Evolutionary conservation across 2,888 invertebrate genomes (phyloP).

Genomic region (Oscheius sp.): DNA sequence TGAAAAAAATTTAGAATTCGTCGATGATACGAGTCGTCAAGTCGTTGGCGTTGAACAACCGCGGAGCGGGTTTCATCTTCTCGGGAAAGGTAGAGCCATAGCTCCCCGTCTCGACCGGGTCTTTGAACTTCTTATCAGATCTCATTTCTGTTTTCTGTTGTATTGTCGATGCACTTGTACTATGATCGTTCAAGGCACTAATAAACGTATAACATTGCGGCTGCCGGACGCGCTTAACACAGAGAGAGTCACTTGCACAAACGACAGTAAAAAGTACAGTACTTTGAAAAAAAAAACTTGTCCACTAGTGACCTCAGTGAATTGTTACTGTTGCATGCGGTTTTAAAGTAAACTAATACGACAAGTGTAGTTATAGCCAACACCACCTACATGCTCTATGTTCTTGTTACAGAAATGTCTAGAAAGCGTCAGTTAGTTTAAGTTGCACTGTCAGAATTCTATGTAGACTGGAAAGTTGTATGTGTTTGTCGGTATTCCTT

Average conservation of each 20-base stretch:
- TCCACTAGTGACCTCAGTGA: too few relatives aligned
- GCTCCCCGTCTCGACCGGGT: constrained; percentile 25
- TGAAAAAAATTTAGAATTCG: constrained; percentile 26
- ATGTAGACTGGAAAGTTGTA: too few relatives aligned
- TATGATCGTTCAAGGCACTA: constrained; percentile 12
- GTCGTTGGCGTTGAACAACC: constrained; percentile 32
- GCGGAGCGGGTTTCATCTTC: constrained; percentile 36
- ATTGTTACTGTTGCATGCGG: too few relatives aligned
- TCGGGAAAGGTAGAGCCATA: constrained; percentile 39
- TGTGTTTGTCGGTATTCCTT: too few relatives aligned
- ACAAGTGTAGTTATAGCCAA: too few relatives aligned
- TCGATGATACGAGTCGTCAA: constrained; percentile 31
- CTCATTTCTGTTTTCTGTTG: constrained; percentile 24
- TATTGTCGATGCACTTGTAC: constrained; percentile 32
- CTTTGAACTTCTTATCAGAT: constrained; percentile 29
- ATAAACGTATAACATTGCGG: constrained; percentile 18
- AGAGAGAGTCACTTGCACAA: constrained; percentile 19
- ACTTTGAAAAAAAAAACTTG: too few relatives aligned
- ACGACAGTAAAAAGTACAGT: neutral
- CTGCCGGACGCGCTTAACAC: constrained; percentile 22
- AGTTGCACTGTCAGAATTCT: too few relatives aligned
- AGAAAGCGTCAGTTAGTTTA: too few relatives aligned
- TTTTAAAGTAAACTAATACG: too few relatives aligned
- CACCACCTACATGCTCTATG: too few relatives aligned
- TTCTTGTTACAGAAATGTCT: too few relatives aligned